phyloP scores from a whole-genome alignment of 2,888 invertebrate genomes.

The Lypha dubia region DNA sequence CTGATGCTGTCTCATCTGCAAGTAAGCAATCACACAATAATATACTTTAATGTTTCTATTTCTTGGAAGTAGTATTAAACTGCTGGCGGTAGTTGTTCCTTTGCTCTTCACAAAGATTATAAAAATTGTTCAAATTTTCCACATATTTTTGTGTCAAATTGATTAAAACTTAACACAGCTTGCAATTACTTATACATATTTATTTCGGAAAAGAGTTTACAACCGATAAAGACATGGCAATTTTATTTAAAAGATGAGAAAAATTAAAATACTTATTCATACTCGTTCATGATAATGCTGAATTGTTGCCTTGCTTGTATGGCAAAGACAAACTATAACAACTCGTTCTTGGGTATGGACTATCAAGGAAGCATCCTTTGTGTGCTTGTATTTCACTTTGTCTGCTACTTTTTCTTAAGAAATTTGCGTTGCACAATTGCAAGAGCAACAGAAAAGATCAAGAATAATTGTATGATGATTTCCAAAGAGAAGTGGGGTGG shows the following conservation, averaged over 20 bases:
- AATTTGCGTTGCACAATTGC: slow-evolving; percentile 29
- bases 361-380: not conserved
- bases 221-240: slow-evolving; percentile 49
- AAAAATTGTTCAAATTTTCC: slow-evolving; percentile 27
- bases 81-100: not conserved
- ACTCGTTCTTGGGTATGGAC: not conserved
- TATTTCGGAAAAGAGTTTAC: slow-evolving; percentile 21
- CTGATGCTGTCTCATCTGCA: not conserved
- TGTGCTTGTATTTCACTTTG: slow-evolving; percentile 12
- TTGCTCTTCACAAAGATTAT: not conserved
- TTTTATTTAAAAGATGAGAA: slow-evolving; percentile 30
- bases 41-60: slow-evolving; percentile 14
- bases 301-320: slow-evolving; percentile 23
- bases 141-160: slow-evolving; percentile 57
- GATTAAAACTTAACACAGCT: slow-evolving; percentile 48
- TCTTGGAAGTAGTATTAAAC: slow-evolving; percentile 48
- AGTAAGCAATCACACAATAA: not conserved
- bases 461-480: not conserved
- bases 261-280: not conserved
- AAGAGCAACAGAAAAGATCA: not conserved
- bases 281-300: slow-evolving; percentile 30
- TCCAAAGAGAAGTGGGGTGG: not conserved
- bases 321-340: slow-evolving; percentile 1
- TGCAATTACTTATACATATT: slow-evolving; percentile 20
- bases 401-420: not conserved